Evolutionary conservation across 1,140 invertebrate species (phyloP).

Genomic region (Drosophila kanapiae): DNA sequence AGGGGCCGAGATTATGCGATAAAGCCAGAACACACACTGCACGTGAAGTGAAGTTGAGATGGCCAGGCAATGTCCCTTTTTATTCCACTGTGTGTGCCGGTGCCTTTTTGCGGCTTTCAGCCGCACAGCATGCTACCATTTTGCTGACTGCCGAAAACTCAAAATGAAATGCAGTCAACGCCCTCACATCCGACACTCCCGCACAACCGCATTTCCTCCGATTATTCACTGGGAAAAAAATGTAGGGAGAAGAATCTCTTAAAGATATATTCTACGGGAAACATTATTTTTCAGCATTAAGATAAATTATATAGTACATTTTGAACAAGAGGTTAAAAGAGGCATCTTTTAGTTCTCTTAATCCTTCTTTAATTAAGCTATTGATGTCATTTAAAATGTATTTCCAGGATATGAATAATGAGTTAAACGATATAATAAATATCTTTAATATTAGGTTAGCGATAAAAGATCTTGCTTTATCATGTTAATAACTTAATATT

Average conservation of each 20-base stretch:
- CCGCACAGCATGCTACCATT: conserved; percentile 70
- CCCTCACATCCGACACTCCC: conserved; percentile 37
- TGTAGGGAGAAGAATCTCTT: background rate
- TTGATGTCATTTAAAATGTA: too few relatives aligned
- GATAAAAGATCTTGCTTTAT: too few relatives aligned
- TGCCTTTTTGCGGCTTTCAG: conserved; percentile 38
- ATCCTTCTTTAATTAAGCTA: too few relatives aligned
- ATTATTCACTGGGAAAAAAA: background rate
- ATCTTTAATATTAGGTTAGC: too few relatives aligned
- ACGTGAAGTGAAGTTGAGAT: conserved; percentile 14
- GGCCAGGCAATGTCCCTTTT: conserved; percentile 22
- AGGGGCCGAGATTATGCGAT: conserved; percentile 67
- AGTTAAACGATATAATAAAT: too few relatives aligned
- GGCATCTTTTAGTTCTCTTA: too few relatives aligned
- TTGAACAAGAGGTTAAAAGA: too few relatives aligned
- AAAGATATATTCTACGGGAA: too few relatives aligned
- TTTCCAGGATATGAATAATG: too few relatives aligned
- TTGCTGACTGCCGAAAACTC: conserved; percentile 61
- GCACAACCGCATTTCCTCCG: conserved; percentile 4
- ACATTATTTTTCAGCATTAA: too few relatives aligned
- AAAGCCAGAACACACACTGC: conserved; percentile 29
- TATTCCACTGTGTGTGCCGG: conserved; percentile 2
- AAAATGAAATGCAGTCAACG: conserved; percentile 71
- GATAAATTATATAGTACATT: background rate
- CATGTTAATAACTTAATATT: too few relatives aligned